These are phyloP conservation scores for Nasonia oneida DNA, from an alignment of 2,888 invertebrate species.

Conservation along the genomic window DNA sequence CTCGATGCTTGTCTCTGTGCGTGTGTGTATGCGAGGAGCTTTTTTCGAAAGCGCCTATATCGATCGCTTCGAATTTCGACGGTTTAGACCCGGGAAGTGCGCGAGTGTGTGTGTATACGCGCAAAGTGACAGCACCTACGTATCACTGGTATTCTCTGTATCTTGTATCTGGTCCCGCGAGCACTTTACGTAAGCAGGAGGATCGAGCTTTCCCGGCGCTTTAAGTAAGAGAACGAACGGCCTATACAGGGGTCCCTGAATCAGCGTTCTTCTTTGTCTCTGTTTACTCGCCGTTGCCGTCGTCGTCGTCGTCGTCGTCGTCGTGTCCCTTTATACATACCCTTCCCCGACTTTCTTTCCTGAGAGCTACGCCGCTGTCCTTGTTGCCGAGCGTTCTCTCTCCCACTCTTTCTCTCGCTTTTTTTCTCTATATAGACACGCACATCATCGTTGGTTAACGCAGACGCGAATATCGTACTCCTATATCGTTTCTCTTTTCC, in stretches of 20 bases:
- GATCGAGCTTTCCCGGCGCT: conserved; percentile 7
- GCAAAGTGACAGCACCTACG: neutral
- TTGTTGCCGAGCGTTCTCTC: conserved; percentile 9
- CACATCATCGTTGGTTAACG: neutral
- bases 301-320: neutral
- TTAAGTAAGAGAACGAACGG: neutral
- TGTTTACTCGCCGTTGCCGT: neutral
- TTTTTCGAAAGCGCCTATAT: neutral
- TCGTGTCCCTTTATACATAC: neutral
- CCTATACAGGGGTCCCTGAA: too few species aligned
- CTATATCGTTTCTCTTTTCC: too few species aligned
- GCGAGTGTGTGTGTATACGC: neutral
- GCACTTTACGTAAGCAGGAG: conserved; percentile 8
- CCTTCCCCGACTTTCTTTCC: neutral
- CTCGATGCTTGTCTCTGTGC: neutral
- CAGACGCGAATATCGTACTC: neutral
- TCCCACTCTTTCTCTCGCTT: neutral
- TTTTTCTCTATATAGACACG: neutral
- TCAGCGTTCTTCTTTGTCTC: conserved; percentile 1
- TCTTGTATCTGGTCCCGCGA: neutral
- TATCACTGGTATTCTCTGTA: neutral
- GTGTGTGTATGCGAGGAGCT: neutral
- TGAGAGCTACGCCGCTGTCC: neutral
- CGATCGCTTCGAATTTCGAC: neutral
- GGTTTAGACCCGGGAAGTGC: neutral